phyloP scores from a whole-genome alignment of 2,113 vertebrate species.

The Calyptomena viridis region DNA sequence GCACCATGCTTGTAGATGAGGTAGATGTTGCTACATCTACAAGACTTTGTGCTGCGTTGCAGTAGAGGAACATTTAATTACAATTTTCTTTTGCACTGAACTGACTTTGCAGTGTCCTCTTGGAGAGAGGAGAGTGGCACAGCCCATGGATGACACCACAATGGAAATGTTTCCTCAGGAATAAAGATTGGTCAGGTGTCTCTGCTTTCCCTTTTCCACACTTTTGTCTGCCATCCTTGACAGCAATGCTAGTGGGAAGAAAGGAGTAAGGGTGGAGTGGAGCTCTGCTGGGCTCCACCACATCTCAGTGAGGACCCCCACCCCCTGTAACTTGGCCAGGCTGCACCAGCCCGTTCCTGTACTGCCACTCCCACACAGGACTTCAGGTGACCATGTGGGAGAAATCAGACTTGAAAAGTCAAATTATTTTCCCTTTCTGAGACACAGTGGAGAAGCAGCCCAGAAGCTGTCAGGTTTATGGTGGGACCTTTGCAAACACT shows the following conservation, averaged over 20 bases:
- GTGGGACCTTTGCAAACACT: neutral
- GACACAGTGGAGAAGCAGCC: fast-evolving
- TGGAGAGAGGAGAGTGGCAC: neutral
- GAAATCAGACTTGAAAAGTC: fast-evolving
- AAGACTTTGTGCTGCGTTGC: neutral
- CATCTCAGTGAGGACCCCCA: neutral
- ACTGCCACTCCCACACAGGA: neutral
- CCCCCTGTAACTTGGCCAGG: neutral
- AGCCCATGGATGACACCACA: neutral
- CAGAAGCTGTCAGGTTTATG: neutral
- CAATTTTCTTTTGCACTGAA: neutral
- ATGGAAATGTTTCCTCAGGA: neutral
- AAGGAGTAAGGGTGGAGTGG: neutral
- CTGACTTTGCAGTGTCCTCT: neutral
- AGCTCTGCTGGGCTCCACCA: neutral
- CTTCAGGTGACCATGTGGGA: fast-evolving
- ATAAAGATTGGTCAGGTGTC: neutral
- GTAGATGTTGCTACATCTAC: neutral
- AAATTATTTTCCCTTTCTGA: neutral
- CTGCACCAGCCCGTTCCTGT: fast-evolving
- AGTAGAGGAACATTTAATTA: neutral
- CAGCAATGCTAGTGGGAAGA: neutral
- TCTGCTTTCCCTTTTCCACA: neutral
- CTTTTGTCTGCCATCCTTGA: neutral
- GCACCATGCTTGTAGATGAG: neutral